phyloP scores from a whole-genome alignment of 2,888 invertebrate species.

The Stenichneumon culpator region DNA sequence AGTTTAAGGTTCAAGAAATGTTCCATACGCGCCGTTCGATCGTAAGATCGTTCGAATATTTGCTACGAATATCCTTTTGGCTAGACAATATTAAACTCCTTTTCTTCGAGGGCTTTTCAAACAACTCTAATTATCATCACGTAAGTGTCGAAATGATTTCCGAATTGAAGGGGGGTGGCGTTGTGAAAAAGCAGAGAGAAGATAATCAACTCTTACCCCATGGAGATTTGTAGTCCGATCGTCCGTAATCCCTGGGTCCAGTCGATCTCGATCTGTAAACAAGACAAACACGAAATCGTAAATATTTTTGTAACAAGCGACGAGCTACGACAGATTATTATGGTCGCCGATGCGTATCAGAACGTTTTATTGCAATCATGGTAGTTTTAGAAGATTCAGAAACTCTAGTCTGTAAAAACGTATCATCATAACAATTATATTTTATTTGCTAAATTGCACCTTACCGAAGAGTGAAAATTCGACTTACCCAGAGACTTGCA shows the following conservation, averaged over 20 bases:
- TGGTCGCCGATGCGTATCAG: slow-evolving; percentile 45
- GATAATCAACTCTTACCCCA: slow-evolving; percentile 76
- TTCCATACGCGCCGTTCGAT: slow-evolving; percentile 71
- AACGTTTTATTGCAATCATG: slow-evolving; percentile 64
- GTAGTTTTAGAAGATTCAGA: slow-evolving; percentile 79
- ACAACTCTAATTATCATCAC: slow-evolving; percentile 75
- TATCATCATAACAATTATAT: slow-evolving; percentile 67
- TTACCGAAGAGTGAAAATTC: neutral
- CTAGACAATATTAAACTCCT: slow-evolving; percentile 76
- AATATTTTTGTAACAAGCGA: neutral
- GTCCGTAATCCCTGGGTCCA: slow-evolving; percentile 80
- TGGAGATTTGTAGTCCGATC: slow-evolving; percentile 79
- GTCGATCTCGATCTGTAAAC: slow-evolving; percentile 81
- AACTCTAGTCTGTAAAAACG: slow-evolving; percentile 80
- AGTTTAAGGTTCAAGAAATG: slow-evolving; percentile 56
- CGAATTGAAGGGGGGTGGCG: neutral
- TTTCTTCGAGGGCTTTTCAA: slow-evolving; percentile 76
- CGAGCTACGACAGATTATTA: neutral
- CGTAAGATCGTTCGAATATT: slow-evolving; percentile 32
- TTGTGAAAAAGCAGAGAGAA: neutral
- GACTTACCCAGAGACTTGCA: slow-evolving; percentile 80
- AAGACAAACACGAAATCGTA: slow-evolving; percentile 28
- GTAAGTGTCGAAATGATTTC: neutral
- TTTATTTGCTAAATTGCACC: neutral
- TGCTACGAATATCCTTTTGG: slow-evolving; percentile 79